phyloP scores from a whole-genome alignment of 2,888 invertebrate species.

The Glomeris marginata region DNA sequence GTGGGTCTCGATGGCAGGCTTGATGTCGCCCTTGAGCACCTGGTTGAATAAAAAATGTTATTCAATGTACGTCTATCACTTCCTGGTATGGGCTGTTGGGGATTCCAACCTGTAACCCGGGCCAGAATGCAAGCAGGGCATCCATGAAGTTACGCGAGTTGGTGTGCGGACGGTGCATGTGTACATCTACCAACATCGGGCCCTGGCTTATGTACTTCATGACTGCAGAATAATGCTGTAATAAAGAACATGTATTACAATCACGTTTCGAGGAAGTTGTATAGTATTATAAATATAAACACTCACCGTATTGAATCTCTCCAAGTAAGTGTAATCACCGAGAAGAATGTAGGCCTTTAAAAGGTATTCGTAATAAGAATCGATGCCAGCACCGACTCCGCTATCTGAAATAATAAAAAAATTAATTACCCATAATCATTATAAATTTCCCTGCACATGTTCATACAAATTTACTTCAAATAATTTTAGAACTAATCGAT shows the following conservation, averaged over 20 bases:
- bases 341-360: constrained; percentile 92
- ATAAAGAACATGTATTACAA: constrained; percentile 3
- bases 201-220: constrained; percentile 96
- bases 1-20: constrained; percentile 96
- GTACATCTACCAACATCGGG: constrained; percentile 84
- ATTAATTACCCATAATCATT: no score
- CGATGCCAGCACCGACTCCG: constrained; percentile 97
- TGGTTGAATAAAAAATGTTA: constrained; percentile 21
- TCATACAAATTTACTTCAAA: constrained; percentile 7
- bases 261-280: neutral
- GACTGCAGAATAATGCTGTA: constrained; percentile 79
- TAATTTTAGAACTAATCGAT: no score
- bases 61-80: neutral
- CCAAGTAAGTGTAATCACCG: constrained; percentile 76
- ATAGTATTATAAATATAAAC: no score
- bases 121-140: constrained; percentile 94
- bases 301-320: constrained; percentile 61
- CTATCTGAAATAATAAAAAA: constrained; percentile 67
- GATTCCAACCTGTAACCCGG: constrained; percentile 66
- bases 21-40: constrained; percentile 74
- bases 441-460: no score
- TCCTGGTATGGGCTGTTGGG: neutral
- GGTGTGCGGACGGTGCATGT: constrained; percentile 87
- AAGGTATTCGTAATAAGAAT: constrained; percentile 97
- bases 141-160: constrained; percentile 96